Evolutionary conservation across 37 sponge, comb jelly and placozoan species (phyloP).

Genomic region (Tethya wilhelma): DNA sequence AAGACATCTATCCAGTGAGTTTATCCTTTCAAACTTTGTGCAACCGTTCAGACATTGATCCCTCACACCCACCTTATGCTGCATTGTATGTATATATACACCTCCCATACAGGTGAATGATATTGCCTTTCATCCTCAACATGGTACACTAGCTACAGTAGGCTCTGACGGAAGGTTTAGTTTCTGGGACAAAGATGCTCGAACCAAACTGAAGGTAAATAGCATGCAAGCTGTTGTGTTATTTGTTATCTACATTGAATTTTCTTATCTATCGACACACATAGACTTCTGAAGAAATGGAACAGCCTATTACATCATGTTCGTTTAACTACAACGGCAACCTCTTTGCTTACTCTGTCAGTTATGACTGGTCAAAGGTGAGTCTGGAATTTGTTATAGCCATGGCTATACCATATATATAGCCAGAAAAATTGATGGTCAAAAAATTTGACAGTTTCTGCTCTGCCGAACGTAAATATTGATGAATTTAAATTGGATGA

Average conservation of each 20-base stretch:
- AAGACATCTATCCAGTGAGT: conserved; percentile 92
- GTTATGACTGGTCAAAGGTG: conserved; percentile 99
- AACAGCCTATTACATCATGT: conserved; percentile 88
- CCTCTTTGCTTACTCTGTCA: conserved; percentile 88
- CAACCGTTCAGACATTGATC: not conserved
- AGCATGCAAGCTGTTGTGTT: too few species aligned
- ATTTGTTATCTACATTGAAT: too few species aligned
- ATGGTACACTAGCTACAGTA: conserved; percentile 90
- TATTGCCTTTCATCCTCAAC: conserved; percentile 91
- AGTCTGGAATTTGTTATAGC: not conserved
- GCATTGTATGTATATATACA: too few species aligned
- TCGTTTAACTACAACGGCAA: conserved; percentile 87
- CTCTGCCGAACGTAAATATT: too few species aligned
- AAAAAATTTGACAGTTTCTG: not conserved
- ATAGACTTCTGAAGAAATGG: conserved; percentile 85
- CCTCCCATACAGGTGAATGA: conserved; percentile 87
- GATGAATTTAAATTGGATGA: too few species aligned
- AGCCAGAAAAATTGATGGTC: not conserved
- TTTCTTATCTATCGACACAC: not conserved
- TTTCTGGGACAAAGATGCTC: conserved; percentile 98
- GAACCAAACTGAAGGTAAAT: conserved; percentile 91
- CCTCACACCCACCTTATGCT: not conserved
- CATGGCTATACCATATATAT: not conserved
- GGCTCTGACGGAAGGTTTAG: conserved; percentile 95
- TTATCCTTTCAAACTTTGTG: not conserved